Conservation (phyloP, 1,140 invertebrate genomes). For the Zaprionus taronus region DNA sequence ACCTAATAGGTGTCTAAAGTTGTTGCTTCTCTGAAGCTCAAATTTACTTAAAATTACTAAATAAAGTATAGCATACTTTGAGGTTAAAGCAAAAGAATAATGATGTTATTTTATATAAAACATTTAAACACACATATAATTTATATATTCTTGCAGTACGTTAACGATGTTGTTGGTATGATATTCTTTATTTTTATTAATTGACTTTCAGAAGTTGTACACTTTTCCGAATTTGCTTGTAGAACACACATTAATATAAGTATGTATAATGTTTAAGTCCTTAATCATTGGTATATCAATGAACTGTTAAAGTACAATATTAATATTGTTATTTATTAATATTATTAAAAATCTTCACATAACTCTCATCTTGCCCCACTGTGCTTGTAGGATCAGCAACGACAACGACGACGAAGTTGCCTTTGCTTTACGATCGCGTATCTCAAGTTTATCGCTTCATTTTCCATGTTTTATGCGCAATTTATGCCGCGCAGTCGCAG, state of each 20-base stretch:
- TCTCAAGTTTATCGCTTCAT: conserved; percentile 83
- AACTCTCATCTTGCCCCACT: not conserved
- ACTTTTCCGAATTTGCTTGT: not conserved
- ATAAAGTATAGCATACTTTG: conserved; percentile 33
- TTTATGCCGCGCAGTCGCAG: conserved; percentile 66
- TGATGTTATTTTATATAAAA: not conserved
- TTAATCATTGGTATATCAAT: not conserved
- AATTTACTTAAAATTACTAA: not conserved
- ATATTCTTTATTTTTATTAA: not conserved
- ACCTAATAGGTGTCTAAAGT: no score
- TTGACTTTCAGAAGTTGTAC: not conserved
- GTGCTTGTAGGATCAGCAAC: conserved; percentile 23
- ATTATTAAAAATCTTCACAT: not conserved
- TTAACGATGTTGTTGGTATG: not conserved
- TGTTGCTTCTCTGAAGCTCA: no score
- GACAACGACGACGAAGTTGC: conserved; percentile 58
- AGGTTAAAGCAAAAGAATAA: not conserved
- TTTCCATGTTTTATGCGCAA: conserved; percentile 83
- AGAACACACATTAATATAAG: not conserved
- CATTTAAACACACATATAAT: not conserved
- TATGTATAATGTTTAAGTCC: not conserved
- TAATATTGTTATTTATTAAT: not conserved
- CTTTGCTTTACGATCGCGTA: conserved; percentile 81
- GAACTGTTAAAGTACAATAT: not conserved
- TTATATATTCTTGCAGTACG: not conserved